These are phyloP conservation scores for Egretta garzetta DNA, from an alignment of 2,113 vertebrate genomes.

Conservation along the genomic window DNA sequence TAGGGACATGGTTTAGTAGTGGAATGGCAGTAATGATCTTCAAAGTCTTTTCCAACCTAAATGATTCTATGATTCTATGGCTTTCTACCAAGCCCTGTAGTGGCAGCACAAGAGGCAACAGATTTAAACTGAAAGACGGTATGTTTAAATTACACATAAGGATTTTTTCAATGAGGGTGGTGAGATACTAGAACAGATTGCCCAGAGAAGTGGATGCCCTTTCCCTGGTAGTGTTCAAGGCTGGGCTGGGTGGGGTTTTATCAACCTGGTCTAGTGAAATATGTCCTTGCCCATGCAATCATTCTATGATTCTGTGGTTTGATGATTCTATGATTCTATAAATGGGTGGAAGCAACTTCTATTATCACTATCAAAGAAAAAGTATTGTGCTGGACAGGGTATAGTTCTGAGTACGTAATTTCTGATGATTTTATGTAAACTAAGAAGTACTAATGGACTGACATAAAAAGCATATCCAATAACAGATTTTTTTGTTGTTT, in stretches of 20 bases:
- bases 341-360: background rate
- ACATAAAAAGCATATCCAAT: background rate
- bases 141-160: background rate
- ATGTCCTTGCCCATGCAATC: background rate
- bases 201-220: background rate
- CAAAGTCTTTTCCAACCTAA: too few species aligned
- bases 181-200: background rate
- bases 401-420: background rate
- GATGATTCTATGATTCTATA: background rate
- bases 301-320: background rate
- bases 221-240: background rate
- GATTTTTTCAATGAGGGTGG: background rate
- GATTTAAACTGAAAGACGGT: background rate
- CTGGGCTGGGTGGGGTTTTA: background rate
- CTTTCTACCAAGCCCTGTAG: background rate
- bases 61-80: too few species aligned
- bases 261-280: background rate
- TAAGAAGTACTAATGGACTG: background rate
- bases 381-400: background rate
- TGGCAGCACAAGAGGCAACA: background rate
- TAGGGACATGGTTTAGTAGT: too few species aligned
- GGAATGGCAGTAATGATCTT: too few species aligned
- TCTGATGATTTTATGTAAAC: background rate
- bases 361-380: background rate
- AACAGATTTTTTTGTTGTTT: background rate